Base-by-base conservation (phyloP, 2,888 invertebrate species). In the Caenorhabditis zanzibari region DNA sequence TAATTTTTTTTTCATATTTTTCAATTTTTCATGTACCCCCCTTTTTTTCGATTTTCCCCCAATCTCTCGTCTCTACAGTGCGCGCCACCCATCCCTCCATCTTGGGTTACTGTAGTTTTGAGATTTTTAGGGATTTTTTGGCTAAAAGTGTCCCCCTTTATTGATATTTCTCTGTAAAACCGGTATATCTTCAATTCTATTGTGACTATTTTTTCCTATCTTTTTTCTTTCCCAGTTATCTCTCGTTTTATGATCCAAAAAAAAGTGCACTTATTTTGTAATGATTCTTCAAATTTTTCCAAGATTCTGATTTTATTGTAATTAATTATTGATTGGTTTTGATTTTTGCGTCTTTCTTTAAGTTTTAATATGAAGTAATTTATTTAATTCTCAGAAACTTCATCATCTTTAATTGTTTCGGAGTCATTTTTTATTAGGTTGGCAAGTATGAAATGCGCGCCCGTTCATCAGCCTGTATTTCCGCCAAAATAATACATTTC, bases 81-180 rank as follows among this genome's bases (percentile, higher is more conserved):
- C 63, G 63, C 63, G 63, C 63, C 63, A 19, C 63, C 63, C 63
- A 47, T 63, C 59, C 35, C 59, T 5, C 22, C 59, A 59, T 63
- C 44, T 28, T 73, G 54, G 73, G 73, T 73, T 73, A 73, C 73
- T 73, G 73, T 73, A 63, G 69, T 6, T 56, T 6, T 6, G 38
- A 2, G 38, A 38, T 38, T 38, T 12, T 12, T n/a, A n/a, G n/a
- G 6, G 38, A 19, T 19, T 49, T 7, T 22, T 28, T 66, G n/a
- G 64, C 0, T 14, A n/a, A 12, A 19, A 49, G 5, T 19, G 7
- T n/a, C 19, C n/a, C 49, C 19, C 7, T 49, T 22, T 19, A 47
- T 49, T 22, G 7, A 19, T 49, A 38, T 38, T 38, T 38, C 38
- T 49, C 49, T 19, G 3, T 44, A n/a, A 19, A n/a, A 49, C 49